These are phyloP conservation scores for Macrotrachela quadricornifera DNA, from an alignment of 1,140 invertebrate genomes.

Conservation along the genomic window DNA sequence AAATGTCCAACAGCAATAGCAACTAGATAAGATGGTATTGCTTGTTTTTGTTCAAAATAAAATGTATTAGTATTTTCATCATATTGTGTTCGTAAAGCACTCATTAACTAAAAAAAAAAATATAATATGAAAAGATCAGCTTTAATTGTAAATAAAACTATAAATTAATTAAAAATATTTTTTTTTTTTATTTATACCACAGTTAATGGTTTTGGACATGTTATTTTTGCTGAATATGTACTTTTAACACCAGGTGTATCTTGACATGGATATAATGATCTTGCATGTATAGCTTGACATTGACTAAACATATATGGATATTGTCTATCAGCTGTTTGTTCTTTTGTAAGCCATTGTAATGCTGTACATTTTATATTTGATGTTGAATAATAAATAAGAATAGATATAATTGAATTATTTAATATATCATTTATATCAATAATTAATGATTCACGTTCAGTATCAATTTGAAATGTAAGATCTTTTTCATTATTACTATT, in stretches of 20 bases:
- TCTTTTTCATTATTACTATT: no score
- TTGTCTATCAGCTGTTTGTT: slow-evolving; percentile 63
- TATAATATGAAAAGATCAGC: no score
- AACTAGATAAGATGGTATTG: slow-evolving; percentile 41
- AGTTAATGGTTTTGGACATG: slow-evolving; percentile 34
- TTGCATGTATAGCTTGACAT: slow-evolving; percentile 62
- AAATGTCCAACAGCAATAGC: slow-evolving; percentile 66
- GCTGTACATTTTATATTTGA: slow-evolving; percentile 31
- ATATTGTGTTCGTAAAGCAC: slow-evolving; percentile 13
- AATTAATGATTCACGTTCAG: no score
- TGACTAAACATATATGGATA: slow-evolving; percentile 77
- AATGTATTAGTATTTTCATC: slow-evolving; percentile 23
- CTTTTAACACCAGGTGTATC: slow-evolving; percentile 75
- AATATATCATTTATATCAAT: no score
- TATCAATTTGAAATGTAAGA: no score
- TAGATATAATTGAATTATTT: no score
- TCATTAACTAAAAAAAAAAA: no score
- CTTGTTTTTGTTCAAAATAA: slow-evolving; percentile 46
- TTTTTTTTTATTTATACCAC: slow-evolving; percentile 35
- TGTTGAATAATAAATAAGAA: no score
- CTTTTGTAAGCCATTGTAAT: slow-evolving; percentile 63
- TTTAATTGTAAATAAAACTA: no score
- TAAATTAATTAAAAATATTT: no score
- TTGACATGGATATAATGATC: slow-evolving; percentile 72
- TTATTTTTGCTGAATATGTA: slow-evolving; percentile 57